A percentile compares a stretch with the other conserved stretches of the same genome.
These are phyloP conservation scores for Egretta garzetta DNA, from an alignment of 2,113 vertebrate genomes.

Conservation along the genomic window DNA sequence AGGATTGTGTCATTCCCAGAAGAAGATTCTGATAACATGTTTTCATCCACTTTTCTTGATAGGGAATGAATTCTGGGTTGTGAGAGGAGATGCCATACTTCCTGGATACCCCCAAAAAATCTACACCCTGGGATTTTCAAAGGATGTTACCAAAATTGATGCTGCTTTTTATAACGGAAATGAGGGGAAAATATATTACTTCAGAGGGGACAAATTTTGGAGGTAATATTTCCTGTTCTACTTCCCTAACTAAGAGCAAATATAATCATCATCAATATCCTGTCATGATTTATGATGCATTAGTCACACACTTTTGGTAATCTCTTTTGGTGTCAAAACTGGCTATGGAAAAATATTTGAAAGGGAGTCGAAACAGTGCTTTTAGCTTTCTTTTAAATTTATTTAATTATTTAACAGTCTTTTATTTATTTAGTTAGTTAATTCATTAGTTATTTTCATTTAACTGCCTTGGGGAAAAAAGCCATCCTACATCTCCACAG, in stretches of 20 bases:
- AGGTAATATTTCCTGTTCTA: constrained; percentile 66
- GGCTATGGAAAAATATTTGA: not conserved
- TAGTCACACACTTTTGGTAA: not conserved
- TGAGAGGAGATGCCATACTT: constrained; percentile 75
- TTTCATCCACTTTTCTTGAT: constrained; percentile 2
- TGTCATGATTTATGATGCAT: not conserved
- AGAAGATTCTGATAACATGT: not conserved
- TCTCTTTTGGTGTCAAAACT: not conserved
- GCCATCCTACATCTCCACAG: not conserved
- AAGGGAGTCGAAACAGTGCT: not conserved
- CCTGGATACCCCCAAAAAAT: constrained; percentile 80
- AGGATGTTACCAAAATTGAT: constrained; percentile 76
- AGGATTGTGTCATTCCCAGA: not conserved
- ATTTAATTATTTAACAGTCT: not conserved
- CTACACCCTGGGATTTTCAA: constrained; percentile 78
- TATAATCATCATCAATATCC: not conserved
- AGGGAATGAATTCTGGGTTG: constrained; percentile 84
- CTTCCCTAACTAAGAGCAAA: not conserved
- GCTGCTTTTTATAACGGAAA: constrained; percentile 77
- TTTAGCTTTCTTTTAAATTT: not conserved
- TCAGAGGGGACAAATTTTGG: constrained; percentile 81
- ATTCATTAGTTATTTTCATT: not conserved
- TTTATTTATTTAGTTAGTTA: not conserved
- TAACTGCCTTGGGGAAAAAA: not conserved
- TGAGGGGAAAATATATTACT: constrained; percentile 80